Conservation (phyloP, 2,797 vertebrate genomes). For the Bufotes viridis region DNA sequence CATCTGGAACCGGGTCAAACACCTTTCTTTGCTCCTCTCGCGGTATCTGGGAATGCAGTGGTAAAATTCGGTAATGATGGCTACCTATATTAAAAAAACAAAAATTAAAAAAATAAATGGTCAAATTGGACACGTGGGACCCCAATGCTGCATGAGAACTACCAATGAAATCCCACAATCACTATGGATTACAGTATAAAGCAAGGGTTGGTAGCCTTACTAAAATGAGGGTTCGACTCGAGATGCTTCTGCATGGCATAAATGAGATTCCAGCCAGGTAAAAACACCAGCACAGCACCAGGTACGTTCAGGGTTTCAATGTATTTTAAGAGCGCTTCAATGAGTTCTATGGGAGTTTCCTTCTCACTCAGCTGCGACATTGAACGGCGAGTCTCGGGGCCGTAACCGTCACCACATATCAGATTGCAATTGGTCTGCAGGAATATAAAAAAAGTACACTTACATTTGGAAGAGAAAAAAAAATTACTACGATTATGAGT, state of each 20-base stretch:
- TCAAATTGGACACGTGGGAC: not conserved
- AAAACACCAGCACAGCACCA: conserved; percentile 91
- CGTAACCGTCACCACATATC: conserved; percentile 85
- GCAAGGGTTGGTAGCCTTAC: conserved; percentile 70
- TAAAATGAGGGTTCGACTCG: conserved; percentile 90
- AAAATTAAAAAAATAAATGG: not conserved
- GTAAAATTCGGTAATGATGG: conserved; percentile 84
- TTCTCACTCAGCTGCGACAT: conserved; percentile 92
- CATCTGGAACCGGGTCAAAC: conserved; percentile 86
- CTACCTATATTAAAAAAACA: conserved; percentile 73
- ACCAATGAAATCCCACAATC: not conserved
- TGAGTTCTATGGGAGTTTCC: conserved; percentile 94
- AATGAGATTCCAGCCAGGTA: conserved; percentile 97
- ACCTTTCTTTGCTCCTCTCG: conserved; percentile 92
- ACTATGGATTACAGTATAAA: not conserved
- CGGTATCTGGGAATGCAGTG: conserved; percentile 95
- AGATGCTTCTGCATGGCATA: conserved; percentile 94
- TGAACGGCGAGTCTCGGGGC: conserved; percentile 83
- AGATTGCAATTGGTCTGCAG: conserved; percentile 89
- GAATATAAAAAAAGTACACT: not conserved
- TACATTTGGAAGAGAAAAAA: not conserved
- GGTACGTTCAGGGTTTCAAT: conserved; percentile 88
- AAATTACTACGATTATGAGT: no score
- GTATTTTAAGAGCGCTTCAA: conserved; percentile 90
- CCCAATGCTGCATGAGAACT: not conserved